Evolutionary conservation across 2,888 invertebrate genomes (phyloP), one percentile per base, ranked within the genome.

Genomic region (Dynastes grantii): DNA sequence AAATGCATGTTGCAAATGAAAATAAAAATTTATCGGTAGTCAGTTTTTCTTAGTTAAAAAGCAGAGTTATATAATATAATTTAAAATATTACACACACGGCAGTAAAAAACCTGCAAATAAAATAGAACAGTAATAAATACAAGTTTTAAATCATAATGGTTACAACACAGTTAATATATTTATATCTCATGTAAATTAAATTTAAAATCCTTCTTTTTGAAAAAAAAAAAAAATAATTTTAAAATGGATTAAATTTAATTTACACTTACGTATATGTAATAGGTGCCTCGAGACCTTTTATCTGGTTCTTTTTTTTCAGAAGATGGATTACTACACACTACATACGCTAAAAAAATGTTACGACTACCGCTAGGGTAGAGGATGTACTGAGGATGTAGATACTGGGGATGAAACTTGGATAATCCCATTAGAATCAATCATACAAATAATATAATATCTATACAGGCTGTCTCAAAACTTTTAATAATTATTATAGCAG

Each of bases 61-160:
- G 83, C 84, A 79, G 80, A 82, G 81, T 84, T 84, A 84, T 82
- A 81, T 84, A 80, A 82, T 83, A 80, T 83, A 83, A 80, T 85
- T 87, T 86, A 87, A 85, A 86, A 86, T 86, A 85, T 85, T 83
- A 84, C 85, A 88, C 88, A 88, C 88, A 88, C 88, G 88, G 88
- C 88, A 88, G 88, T 84, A 85, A 83, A 22, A 85, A 83, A 79
- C 81, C 78, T 81, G 81, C 79, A 83, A 81, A 70, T 78, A 78
- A 73, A 76, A 71, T 76, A 63, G 63, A 78, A 53, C 29, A 67
- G 77, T 64, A 61, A 11, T 29, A 61, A 55, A 29, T 61, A 61
- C 16, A 11, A 49, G 40, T 77, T 55, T 37, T 37, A 37, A 37
- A 37, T 37, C 32, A 37, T 37, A 37, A 37, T 37, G 32, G 32